These are phyloP conservation scores for Chloropsis hardwickii DNA, from an alignment of 2,113 vertebrate genomes.

Conservation along the genomic window DNA sequence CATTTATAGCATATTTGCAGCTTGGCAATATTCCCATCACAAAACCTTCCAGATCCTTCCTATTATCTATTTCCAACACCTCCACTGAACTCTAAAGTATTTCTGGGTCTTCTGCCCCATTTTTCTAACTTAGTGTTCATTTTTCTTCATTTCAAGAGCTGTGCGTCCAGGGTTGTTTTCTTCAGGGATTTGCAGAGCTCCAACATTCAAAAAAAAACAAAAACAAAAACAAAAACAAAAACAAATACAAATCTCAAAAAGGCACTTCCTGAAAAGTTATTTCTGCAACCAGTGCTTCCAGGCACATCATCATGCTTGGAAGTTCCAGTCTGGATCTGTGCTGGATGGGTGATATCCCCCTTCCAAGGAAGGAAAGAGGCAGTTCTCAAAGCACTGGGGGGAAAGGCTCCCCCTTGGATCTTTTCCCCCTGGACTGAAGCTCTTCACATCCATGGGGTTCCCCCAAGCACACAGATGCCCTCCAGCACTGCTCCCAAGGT, in stretches of 20 bases:
- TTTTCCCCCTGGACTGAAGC: background rate
- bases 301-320: background rate
- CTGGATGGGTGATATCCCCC: background rate
- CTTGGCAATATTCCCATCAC: background rate
- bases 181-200: background rate
- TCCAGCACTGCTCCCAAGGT: background rate
- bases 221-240: background rate
- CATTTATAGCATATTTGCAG: background rate
- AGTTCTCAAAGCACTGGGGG: background rate
- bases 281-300: background rate
- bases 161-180: background rate
- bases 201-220: background rate
- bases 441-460: accelerated
- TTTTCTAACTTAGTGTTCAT: background rate
- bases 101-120: background rate
- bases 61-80: background rate
- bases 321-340: background rate
- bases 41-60: background rate
- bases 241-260: background rate
- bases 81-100: background rate
- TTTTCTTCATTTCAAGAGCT: background rate
- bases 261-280: background rate
- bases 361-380: background rate
- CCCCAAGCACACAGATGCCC: background rate
- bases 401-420: background rate